Percentiles rank a stretch among this genome's conserved stretches.
Evolutionary conservation across 2,888 invertebrate species (phyloP).

Genomic region (Amiota communis): DNA sequence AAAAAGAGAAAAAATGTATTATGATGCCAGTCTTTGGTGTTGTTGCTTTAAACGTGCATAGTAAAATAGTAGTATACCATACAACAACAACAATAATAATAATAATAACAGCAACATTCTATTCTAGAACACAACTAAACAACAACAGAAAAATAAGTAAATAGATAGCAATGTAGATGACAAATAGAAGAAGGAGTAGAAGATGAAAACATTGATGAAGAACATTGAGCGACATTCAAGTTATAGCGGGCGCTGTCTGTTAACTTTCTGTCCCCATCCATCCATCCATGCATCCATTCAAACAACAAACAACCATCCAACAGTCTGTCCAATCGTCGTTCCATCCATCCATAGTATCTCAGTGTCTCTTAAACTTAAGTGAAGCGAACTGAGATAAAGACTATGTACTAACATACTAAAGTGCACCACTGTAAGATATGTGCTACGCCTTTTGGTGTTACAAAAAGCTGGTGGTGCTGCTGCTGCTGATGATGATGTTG

Average conservation of each 20-base stretch:
- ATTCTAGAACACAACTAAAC: background rate
- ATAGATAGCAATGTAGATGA: background rate
- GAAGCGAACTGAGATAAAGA: too few species aligned
- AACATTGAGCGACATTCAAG: background rate
- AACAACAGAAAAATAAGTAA: constrained; percentile 8
- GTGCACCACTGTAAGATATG: constrained; percentile 11
- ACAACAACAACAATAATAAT: background rate
- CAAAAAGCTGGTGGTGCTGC: background rate
- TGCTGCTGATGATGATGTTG: too few species aligned
- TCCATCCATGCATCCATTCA: too few species aligned
- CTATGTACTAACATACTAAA: background rate
- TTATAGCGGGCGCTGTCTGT: constrained; percentile 28
- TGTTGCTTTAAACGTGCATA: background rate
- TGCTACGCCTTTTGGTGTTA: constrained; percentile 27
- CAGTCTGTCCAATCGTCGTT: too few species aligned
- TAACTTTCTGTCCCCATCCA: background rate
- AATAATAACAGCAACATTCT: background rate
- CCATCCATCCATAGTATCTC: too few species aligned
- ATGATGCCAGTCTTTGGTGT: too few species aligned
- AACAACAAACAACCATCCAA: too few species aligned
- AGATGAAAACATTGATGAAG: too few species aligned
- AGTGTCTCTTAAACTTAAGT: too few species aligned
- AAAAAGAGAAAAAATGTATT: constrained; percentile 6
- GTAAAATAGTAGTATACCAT: background rate
- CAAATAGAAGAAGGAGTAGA: background rate